Percentiles rank a stretch among this genome's conserved stretches.
phyloP scores from a whole-genome alignment of 2,113 vertebrate species.

The Spilogale gracilis region DNA sequence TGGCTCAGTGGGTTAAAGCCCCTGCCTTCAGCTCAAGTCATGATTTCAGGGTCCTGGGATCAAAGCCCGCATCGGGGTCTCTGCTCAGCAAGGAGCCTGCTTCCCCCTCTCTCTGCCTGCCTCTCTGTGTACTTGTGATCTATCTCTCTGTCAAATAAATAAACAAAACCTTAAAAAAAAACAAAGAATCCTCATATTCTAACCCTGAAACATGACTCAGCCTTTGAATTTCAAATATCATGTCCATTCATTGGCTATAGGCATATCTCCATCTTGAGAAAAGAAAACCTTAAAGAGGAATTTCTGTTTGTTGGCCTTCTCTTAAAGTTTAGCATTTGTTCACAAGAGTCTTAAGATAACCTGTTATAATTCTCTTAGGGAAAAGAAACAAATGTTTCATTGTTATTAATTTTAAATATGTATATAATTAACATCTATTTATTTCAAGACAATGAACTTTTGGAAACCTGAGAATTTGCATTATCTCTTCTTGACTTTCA shows the following conservation, averaged over 20 bases:
- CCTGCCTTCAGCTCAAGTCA: too few species aligned
- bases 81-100: too few species aligned
- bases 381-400: background rate
- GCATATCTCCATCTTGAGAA: background rate
- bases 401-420: constrained; percentile 26
- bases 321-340: background rate
- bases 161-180: too few species aligned
- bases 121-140: too few species aligned
- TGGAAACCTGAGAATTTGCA: background rate
- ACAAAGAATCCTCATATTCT: background rate
- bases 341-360: background rate
- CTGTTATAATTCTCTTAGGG: background rate
- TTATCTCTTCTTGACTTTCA: background rate
- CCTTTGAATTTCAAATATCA: background rate
- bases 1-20: too few species aligned
- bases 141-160: too few species aligned
- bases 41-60: too few species aligned
- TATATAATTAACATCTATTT: background rate
- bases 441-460: background rate
- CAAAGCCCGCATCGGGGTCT: too few species aligned
- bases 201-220: background rate
- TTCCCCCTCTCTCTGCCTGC: too few species aligned
- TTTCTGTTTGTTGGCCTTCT: background rate
- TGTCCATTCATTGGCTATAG: background rate
- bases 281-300: background rate